Percentiles rank a stretch among this genome's conserved stretches.
Conservation (phyloP, 1,140 invertebrate genomes). For the Heliothis subflexa region DNA sequence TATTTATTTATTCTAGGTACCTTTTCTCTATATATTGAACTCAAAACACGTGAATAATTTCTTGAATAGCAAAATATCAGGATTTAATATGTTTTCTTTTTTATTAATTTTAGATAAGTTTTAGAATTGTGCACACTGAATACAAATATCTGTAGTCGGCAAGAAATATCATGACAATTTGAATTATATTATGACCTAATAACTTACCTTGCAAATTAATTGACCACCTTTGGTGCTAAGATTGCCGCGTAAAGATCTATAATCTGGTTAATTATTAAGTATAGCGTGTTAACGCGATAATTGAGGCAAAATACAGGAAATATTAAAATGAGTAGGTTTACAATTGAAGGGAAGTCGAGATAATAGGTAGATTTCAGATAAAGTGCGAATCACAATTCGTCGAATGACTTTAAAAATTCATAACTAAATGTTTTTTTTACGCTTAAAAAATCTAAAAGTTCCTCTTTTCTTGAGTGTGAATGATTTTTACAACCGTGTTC, state of each 20-base stretch:
- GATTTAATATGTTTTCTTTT: background rate
- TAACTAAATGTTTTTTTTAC: no score
- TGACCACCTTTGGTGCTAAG: background rate
- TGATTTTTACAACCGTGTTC: no score
- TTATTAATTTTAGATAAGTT: background rate
- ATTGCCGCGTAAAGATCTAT: background rate
- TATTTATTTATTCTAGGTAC: no score
- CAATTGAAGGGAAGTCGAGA: no score
- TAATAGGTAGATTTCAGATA: no score
- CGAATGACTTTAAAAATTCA: no score
- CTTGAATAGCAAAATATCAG: no score
- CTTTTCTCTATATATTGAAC: no score
- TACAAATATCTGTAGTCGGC: background rate
- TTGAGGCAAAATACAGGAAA: background rate
- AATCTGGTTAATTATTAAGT: slow-evolving; percentile 1
- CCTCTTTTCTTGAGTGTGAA: no score
- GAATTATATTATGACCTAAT: slow-evolving; percentile 3
- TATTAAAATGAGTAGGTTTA: background rate
- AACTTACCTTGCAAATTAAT: slow-evolving; percentile 25
- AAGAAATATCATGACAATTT: background rate
- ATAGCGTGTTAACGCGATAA: background rate
- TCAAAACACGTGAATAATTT: no score
- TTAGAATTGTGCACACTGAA: background rate
- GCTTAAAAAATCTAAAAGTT: no score
- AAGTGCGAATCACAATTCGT: no score